Base-by-base conservation (phyloP, 2,888 invertebrate species). In the Drosophila heteroneura region DNA sequence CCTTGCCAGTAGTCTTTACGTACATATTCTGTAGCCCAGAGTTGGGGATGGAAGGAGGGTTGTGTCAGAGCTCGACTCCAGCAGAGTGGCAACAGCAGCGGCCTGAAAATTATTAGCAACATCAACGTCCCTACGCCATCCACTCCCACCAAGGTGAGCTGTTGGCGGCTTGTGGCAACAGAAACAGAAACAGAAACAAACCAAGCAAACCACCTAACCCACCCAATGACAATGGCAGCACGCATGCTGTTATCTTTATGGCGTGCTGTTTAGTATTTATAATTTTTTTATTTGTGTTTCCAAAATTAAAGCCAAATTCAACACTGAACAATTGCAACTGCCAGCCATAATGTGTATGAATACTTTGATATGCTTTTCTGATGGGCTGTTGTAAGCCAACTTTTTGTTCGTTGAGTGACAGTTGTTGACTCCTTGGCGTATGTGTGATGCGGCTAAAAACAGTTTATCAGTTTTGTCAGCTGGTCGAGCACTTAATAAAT, bases 41-140 rank as follows among this genome's bases (percentile, higher is more conserved):
- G 28, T 51, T 19, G 28, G 1, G 51, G 28, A 19, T 12, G 4
- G 51, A 12, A 19, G 28, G 28, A 19, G 19, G 51, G 10, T 4
- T 10, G 37, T 16, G n/a, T 19, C 28, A 19, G 19, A 47, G 16
- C 26, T 26, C 26, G 47, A 16, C 56, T 39, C 5, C 56, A 57
- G 28, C 37, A 28, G 30, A 39, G n/a, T 57, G 57, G 47, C 26
- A 47, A 47, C 26, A 47, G 47, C 26, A 47, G 47, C 47, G 47
- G 59, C 30, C 56, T 22, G 41, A 54, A 76, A 79, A 80, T 80
- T 79, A 80, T 79, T 79, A 80, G 81, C 76, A 80, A 76, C 79
- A 79, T 79, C 79, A 80, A 70, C 76, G 76, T 64, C 58, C 68
- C 54, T 68, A 69, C 61, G 51, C 68, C 59, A 66, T 16, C 66